These are phyloP conservation scores for Beris morrisii DNA, from an alignment of 2,888 invertebrate species.

Conservation along the genomic window DNA sequence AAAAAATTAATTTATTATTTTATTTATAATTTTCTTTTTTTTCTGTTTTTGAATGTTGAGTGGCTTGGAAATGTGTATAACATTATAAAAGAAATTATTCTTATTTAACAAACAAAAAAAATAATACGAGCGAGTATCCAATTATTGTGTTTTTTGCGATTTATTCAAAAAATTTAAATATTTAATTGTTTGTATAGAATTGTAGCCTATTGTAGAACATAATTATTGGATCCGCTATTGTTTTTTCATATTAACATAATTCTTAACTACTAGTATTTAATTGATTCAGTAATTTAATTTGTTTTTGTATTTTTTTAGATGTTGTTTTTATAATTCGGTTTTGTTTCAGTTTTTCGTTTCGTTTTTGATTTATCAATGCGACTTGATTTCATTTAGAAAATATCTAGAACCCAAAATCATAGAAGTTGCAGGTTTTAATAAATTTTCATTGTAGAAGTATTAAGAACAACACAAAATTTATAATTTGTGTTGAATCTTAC, in stretches of 20 bases:
- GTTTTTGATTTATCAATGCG: neutral
- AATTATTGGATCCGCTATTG: neutral
- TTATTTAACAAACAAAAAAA: constrained; percentile 6
- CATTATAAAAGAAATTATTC: constrained; percentile 12
- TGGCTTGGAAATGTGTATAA: constrained; percentile 35
- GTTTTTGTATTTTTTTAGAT: constrained; percentile 3
- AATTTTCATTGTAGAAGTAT: too few relatives aligned
- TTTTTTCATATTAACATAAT: neutral
- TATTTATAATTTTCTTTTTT: constrained; percentile 10
- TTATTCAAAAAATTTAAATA: too few relatives aligned
- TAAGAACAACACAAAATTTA: too few relatives aligned
- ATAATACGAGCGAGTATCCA: constrained; percentile 9
- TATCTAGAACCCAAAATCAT: neutral
- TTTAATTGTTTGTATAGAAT: too few relatives aligned
- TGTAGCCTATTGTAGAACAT: neutral
- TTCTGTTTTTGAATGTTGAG: constrained; percentile 37
- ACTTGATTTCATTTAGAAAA: neutral
- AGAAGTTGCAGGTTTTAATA: too few relatives aligned
- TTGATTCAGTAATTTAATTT: neutral
- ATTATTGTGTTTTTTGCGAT: constrained; percentile 9
- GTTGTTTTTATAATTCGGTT: neutral
- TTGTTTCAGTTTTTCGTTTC: neutral
- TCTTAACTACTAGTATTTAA: neutral
- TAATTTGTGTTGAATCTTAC: too few relatives aligned
- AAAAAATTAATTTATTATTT: constrained; percentile 13